These are phyloP conservation scores for Agrypnia vestita DNA, from an alignment of 1,140 invertebrate species.

Conservation along the genomic window DNA sequence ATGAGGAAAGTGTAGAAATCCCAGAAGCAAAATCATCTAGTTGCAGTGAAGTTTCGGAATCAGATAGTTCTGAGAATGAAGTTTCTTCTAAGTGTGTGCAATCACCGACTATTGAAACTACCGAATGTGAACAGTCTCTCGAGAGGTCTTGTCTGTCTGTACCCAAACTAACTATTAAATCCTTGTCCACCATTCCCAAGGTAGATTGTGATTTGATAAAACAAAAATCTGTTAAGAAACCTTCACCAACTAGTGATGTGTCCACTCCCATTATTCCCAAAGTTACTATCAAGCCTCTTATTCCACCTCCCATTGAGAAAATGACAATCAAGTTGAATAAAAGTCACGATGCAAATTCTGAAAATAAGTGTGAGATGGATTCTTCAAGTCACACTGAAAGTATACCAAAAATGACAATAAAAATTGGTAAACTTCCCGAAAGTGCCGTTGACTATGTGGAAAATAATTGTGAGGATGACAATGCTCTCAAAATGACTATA, in stretches of 20 bases:
- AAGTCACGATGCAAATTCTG: slow-evolving; percentile 37
- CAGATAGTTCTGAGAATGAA: slow-evolving; percentile 71
- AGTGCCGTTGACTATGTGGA: slow-evolving; percentile 18
- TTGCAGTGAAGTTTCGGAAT: slow-evolving; percentile 72
- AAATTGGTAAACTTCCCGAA: slow-evolving; percentile 65
- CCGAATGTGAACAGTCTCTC: slow-evolving; percentile 63
- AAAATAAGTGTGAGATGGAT: slow-evolving; percentile 35
- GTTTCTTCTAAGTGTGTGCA: slow-evolving; percentile 65
- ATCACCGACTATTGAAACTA: slow-evolving; percentile 68
- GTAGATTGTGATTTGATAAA: slow-evolving; percentile 33
- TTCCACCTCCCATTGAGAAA: slow-evolving; percentile 55
- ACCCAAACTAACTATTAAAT: slow-evolving; percentile 53
- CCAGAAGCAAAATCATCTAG: slow-evolving; percentile 64
- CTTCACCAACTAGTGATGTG: background rate
- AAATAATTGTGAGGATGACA: slow-evolving; percentile 41
- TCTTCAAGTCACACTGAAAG: slow-evolving; percentile 18
- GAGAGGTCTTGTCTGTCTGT: slow-evolving; percentile 40
- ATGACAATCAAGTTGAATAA: slow-evolving; percentile 58
- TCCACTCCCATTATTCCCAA: slow-evolving; percentile 9
- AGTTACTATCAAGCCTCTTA: slow-evolving; percentile 51
- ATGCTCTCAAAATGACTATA: slow-evolving; percentile 54
- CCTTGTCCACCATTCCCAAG: slow-evolving; percentile 36
- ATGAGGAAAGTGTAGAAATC: slow-evolving; percentile 67
- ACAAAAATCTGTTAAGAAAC: slow-evolving; percentile 30
- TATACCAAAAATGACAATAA: slow-evolving; percentile 71